Percentiles rank a stretch among this genome's conserved stretches.
Conservation (phyloP, 2,888 invertebrate species). For the Cryptocephalus moraei region DNA sequence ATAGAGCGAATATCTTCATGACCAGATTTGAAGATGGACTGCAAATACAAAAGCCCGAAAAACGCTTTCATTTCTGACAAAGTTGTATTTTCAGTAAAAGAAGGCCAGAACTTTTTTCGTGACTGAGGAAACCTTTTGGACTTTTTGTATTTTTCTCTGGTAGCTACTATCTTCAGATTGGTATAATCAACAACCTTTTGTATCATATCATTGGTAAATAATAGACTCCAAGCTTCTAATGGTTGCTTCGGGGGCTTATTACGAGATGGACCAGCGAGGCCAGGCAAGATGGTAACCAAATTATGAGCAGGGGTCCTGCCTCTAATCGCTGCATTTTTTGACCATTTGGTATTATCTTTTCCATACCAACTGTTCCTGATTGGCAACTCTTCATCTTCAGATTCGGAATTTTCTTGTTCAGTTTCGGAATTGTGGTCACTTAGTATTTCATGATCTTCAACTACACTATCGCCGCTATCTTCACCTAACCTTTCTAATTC, state of each 20-base stretch:
- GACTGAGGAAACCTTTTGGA: too few species aligned
- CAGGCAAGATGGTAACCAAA: not conserved
- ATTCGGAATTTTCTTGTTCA: not conserved
- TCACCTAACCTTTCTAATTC: too few species aligned
- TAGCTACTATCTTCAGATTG: not conserved
- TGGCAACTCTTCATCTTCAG: too few species aligned
- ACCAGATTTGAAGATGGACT: slow-evolving; percentile 14
- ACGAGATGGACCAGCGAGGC: not conserved
- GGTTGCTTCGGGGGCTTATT: not conserved
- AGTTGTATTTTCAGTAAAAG: slow-evolving; percentile 2
- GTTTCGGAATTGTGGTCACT: too few species aligned
- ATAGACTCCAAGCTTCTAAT: not conserved
- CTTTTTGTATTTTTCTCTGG: not conserved
- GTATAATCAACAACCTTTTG: not conserved
- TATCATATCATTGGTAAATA: not conserved
- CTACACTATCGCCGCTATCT: too few species aligned
- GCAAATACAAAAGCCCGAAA: slow-evolving; percentile 8
- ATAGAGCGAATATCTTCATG: slow-evolving; percentile 13
- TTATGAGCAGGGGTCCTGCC: not conserved
- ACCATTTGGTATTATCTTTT: not conserved
- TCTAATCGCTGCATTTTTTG: too few species aligned
- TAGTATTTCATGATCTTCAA: too few species aligned
- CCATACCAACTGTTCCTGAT: not conserved
- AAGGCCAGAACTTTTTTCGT: not conserved
- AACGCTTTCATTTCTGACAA: slow-evolving; percentile 2